phyloP scores from a whole-genome alignment of 2,797 vertebrate species.

The Dallia pectoralis region DNA sequence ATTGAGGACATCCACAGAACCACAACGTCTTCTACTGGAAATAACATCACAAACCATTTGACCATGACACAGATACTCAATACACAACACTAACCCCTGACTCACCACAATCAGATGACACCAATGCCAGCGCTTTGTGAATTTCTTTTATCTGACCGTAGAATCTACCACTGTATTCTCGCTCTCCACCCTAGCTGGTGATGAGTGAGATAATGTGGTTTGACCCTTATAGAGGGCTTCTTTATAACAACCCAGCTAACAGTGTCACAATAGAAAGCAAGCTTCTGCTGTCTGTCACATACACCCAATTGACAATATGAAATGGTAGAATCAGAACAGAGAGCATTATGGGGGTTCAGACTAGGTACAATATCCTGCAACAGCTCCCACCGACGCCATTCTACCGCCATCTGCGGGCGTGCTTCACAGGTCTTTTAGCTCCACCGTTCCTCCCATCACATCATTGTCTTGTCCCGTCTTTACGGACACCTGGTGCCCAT shows the following conservation, averaged over 20 bases:
- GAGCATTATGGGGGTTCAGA: neutral
- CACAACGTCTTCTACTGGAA: slow-evolving; percentile 25
- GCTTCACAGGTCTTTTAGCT: too few species aligned
- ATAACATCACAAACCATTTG: slow-evolving; percentile 43
- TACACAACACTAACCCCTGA: neutral
- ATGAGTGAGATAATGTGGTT: neutral
- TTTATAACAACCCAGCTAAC: neutral
- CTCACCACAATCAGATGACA: neutral
- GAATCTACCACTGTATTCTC: neutral
- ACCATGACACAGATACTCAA: slow-evolving; percentile 11
- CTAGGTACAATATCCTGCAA: neutral
- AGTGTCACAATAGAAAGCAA: neutral
- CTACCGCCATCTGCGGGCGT: too few species aligned
- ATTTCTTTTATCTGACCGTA: neutral
- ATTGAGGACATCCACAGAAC: slow-evolving; percentile 39
- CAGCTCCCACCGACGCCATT: too few species aligned
- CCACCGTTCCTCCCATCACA: too few species aligned
- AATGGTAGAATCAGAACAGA: neutral
- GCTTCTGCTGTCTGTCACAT: neutral
- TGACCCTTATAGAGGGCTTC: neutral
- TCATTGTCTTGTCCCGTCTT: too few species aligned
- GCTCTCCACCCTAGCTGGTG: neutral
- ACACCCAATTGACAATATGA: neutral
- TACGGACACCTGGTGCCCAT: too few species aligned
- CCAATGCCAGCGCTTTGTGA: neutral